A percentile compares a stretch with the other conserved stretches of the same genome.
These are phyloP conservation scores for Sphyrna mokarran DNA, from an alignment of 2,113 vertebrate species.

Conservation along the genomic window DNA sequence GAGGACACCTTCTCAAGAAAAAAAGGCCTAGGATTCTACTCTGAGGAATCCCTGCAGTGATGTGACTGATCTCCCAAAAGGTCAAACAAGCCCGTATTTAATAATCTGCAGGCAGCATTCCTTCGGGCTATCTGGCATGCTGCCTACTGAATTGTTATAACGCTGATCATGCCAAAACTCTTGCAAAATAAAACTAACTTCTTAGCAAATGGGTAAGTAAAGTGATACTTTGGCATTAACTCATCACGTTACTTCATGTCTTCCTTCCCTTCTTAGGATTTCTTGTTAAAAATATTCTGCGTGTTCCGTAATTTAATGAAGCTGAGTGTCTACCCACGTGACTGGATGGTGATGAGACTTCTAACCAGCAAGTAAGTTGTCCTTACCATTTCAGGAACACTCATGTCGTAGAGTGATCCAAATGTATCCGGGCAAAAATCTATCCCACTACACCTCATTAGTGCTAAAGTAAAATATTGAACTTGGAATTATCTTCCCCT, in stretches of 20 bases:
- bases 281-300: conserved; percentile 90
- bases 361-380: conserved; percentile 90
- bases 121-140: neutral
- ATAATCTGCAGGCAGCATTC: neutral
- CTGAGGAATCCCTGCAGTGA: too few relatives aligned
- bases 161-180: neutral
- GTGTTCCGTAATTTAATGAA: conserved; percentile 97
- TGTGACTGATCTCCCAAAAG: neutral
- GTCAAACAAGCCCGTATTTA: neutral
- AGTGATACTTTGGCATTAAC: neutral
- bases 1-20: neutral
- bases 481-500: neutral
- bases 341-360: conserved; percentile 96
- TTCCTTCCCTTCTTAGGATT: conserved; percentile 64
- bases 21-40: neutral
- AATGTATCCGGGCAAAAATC: neutral
- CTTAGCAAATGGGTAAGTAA: neutral
- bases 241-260: neutral
- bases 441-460: neutral
- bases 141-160: neutral
- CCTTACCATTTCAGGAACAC: neutral
- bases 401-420: neutral
- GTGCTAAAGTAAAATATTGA: neutral
- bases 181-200: neutral
- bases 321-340: conserved; percentile 89